These are phyloP conservation scores for Pteropus rufus DNA, from an alignment of 2,797 vertebrate genomes.

Conservation along the genomic window DNA sequence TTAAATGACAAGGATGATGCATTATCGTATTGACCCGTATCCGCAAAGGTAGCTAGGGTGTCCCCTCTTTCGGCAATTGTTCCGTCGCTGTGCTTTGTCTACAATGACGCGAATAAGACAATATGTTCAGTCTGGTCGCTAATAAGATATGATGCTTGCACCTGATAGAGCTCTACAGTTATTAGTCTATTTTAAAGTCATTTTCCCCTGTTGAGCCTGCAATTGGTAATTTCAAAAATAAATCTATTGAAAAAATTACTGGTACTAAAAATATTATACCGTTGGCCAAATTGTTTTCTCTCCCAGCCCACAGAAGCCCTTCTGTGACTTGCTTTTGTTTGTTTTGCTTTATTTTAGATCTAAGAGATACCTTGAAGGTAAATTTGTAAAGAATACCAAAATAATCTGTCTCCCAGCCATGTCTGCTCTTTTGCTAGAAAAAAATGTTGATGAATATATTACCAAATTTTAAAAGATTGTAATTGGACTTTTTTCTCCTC, in stretches of 20 bases:
- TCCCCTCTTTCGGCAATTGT: background rate
- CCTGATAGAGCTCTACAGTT: constrained; percentile 49
- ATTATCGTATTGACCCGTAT: constrained; percentile 43
- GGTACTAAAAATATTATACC: background rate
- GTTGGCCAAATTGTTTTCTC: background rate
- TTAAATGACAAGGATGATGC: constrained; percentile 61
- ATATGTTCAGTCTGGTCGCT: background rate
- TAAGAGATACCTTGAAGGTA: background rate
- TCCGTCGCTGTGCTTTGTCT: constrained; percentile 46
- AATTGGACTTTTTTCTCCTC: background rate
- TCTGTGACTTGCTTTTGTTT: background rate
- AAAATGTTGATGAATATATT: background rate
- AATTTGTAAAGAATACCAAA: background rate
- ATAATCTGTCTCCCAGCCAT: background rate
- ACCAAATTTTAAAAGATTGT: background rate
- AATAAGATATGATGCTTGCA: constrained; percentile 42
- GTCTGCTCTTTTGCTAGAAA: background rate
- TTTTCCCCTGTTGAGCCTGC: background rate
- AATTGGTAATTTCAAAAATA: background rate
- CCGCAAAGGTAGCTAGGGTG: constrained; percentile 40
- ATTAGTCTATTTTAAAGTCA: constrained; percentile 51
- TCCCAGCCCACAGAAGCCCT: background rate
- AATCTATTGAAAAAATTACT: background rate
- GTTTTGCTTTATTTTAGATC: background rate
- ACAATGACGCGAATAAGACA: constrained; percentile 24